Base-by-base conservation (phyloP, 1,140 invertebrate species). In the Pseudomyrmex gracilis region DNA sequence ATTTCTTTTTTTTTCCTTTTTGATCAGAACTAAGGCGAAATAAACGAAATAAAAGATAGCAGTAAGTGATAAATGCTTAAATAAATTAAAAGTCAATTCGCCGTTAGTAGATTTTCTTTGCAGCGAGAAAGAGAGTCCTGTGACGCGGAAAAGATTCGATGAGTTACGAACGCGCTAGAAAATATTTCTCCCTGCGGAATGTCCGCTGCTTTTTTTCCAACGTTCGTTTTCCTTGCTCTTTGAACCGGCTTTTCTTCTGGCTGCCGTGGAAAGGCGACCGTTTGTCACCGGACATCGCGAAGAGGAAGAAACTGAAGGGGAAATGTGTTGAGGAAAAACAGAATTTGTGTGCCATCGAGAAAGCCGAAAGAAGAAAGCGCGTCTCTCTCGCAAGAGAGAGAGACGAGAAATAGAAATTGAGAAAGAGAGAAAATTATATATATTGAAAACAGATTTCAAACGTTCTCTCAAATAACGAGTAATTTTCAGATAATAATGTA, bases 181-280 rank as follows among this genome's bases (percentile, higher is more conserved):
- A 87, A 87, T 90, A 90, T 90, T 90, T 89, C 87, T 85, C 71
- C 70, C 74, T 47, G 58, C 43, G 20, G 74, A 84, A 55, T 49
- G 77, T 57, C 24, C 4, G 10, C 22, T 53, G 22, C 74, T 60
- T 84, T 78, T 73, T 77, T 67, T 68, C 47, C 47, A 34, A 80
- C 51, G 73, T 73, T 74, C 64, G 22, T 64, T 49, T 77, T 66
- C 49, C 51, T 43, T 73, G 83, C 51, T 73, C 67, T 43, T 85
- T 80, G 43, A 55, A 51, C 61, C 34, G 60, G 57, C 73, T 78
- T 87, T 84, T 73, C 82, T 83, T 80, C 67, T 63, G 74, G 53
- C 58, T 84, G 80, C 58, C 85, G 76, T 68, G 73, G 49, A 73
- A 85, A 84, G 70, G 61, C 51, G 67, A 78, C 82, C 82, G 61